phyloP scores from a whole-genome alignment of 2,113 vertebrate genomes.

The Peucedramus taeniatus region DNA sequence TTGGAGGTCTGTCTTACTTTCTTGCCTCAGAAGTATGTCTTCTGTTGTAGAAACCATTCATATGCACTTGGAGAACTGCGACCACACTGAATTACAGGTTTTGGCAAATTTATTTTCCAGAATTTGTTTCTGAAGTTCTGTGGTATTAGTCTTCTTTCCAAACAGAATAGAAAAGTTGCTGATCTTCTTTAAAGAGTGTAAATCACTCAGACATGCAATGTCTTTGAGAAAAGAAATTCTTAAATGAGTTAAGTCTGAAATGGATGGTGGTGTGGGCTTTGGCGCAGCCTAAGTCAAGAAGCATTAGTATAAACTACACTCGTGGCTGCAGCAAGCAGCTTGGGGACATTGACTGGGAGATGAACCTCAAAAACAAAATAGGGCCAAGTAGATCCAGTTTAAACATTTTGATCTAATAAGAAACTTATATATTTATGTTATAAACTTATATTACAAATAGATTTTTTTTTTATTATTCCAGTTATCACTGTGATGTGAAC shows the following conservation, averaged over 20 bases:
- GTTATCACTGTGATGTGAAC: background rate
- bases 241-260: background rate
- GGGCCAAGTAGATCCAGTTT: background rate
- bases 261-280: background rate
- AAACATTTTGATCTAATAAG: background rate
- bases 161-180: background rate
- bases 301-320: fast-evolving
- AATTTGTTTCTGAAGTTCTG: background rate
- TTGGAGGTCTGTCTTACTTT: background rate
- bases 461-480: background rate
- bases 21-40: background rate
- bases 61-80: fast-evolving
- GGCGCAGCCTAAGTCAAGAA: background rate
- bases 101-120: background rate
- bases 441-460: background rate
- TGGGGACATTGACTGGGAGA: fast-evolving
- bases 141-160: background rate
- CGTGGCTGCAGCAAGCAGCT: background rate
- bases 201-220: background rate
- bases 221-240: background rate
- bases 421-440: background rate
- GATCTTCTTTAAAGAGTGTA: background rate
- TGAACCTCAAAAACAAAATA: background rate
- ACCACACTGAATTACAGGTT: background rate
- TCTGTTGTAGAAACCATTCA: background rate